Evolutionary conservation across 2,888 invertebrate species (phyloP).

Genomic region (Amphipoea oculea): DNA sequence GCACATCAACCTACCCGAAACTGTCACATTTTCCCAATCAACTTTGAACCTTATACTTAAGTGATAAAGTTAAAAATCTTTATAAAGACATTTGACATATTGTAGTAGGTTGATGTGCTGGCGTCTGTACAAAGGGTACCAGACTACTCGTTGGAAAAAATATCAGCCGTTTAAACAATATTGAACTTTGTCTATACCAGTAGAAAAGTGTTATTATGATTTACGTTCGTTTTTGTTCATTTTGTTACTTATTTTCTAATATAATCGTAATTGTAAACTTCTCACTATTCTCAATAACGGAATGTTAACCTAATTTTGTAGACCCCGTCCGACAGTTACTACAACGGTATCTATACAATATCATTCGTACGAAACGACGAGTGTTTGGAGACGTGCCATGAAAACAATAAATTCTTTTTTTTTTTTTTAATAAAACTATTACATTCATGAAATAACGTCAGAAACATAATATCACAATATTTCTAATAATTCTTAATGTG

Average conservation of each 20-base stretch:
- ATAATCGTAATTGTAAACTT: constrained; percentile 6
- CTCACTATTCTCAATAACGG: constrained; percentile 12
- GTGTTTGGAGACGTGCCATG: constrained; percentile 1
- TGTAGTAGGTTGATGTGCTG: too few species aligned
- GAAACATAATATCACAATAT: neutral
- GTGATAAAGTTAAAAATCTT: too few species aligned
- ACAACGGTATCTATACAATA: constrained; percentile 22
- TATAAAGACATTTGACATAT: too few species aligned
- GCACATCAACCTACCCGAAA: too few species aligned
- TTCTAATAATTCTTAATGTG: neutral
- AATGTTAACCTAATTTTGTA: constrained; percentile 19
- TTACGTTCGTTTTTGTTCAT: neutral
- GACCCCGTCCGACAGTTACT: constrained; percentile 4
- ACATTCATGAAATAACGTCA: neutral
- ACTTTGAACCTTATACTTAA: too few species aligned
- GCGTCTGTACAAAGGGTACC: neutral
- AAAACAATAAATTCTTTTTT: neutral
- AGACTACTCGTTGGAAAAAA: neutral
- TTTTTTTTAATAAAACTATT: neutral
- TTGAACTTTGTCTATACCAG: neutral
- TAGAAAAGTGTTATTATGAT: neutral
- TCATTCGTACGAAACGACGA: constrained; percentile 7
- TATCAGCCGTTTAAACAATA: neutral
- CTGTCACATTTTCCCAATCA: too few species aligned
- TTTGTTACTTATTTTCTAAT: neutral